Evolutionary conservation across 2,797 vertebrate genomes (phyloP).

Genomic region (Sebastes trivittatus): DNA sequence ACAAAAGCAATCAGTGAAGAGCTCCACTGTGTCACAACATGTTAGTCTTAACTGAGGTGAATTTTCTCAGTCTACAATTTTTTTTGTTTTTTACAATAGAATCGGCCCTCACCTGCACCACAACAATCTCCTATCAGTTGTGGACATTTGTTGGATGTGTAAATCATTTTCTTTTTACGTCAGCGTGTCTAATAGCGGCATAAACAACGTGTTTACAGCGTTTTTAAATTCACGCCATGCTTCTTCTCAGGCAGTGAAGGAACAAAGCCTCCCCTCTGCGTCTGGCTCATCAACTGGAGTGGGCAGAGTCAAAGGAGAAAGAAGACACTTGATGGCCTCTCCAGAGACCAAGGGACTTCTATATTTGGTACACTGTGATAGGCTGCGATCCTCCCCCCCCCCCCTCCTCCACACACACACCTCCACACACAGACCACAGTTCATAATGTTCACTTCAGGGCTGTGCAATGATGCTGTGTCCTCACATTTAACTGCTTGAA

Average conservation of each 20-base stretch:
- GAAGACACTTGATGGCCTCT: conserved; percentile 61
- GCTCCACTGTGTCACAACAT: background rate
- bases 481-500: conserved; percentile 21
- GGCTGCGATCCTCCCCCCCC: background rate
- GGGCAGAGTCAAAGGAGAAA: conserved; percentile 48
- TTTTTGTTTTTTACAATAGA: background rate
- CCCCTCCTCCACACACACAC: background rate
- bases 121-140: background rate
- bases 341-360: conserved; percentile 56
- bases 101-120: background rate
- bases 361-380: conserved; percentile 60
- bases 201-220: conserved; percentile 6
- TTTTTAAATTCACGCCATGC: conserved; percentile 17
- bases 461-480: conserved; percentile 12
- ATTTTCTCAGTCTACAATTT: background rate
- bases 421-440: background rate
- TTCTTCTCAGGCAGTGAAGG: background rate
- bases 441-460: conserved; percentile 12
- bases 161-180: background rate
- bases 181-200: background rate
- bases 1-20: background rate
- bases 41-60: background rate
- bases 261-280: conserved; percentile 14
- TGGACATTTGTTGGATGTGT: background rate
- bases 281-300: conserved; percentile 58